Evolutionary conservation across 2,797 vertebrate species (phyloP), one percentile per base, ranked within the genome.

Genomic region (Crocodylus rhombifer): DNA sequence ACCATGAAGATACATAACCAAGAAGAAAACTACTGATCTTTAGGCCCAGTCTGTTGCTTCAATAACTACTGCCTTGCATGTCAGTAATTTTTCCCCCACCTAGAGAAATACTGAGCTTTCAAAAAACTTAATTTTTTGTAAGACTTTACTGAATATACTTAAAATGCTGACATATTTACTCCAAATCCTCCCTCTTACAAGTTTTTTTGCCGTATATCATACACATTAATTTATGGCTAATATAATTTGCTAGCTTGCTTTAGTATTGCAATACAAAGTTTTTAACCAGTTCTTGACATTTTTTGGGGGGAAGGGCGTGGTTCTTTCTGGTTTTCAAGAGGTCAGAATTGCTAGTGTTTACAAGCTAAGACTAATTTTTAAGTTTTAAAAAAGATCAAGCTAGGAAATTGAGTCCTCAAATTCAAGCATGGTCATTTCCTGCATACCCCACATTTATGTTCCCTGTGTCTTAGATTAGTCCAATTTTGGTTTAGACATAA

Each of bases 341-440:
- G 4, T 73, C 23, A 42, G 36, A 51, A 51, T 42, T 42, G 13
- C 42, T 20, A 73, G 51, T 73, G 42, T 4, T 2, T 21, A 25
- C 21, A 51, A 8, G 12, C 36, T 51, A 51, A 51, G 23, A 36
- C 42, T 71, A 5, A 42, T 21, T 51, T 73, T 67, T 67, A 71
- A 20, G 33, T 33, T 79, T 82, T 60, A 33, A 86, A 83, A 79
- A 67, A 69, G 63, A 87, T 77, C 64, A 25, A 83, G 87, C 93
- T 84, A 93, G 93, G 80, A 80, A 63, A 84, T 87, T 95, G 93
- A 97, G 81, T 92, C 83, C 62, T 87, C 87, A 82, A 92, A 76
- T 86, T 94, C 77, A 87, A 82, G 89, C 77, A 77, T n/a, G 36
- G 56, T 92, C 87, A 90, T 95, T 96, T 97, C 96, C 95, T 73